Base-by-base conservation (phyloP, 2,888 invertebrate species). In the Leptinotarsa juncta region DNA sequence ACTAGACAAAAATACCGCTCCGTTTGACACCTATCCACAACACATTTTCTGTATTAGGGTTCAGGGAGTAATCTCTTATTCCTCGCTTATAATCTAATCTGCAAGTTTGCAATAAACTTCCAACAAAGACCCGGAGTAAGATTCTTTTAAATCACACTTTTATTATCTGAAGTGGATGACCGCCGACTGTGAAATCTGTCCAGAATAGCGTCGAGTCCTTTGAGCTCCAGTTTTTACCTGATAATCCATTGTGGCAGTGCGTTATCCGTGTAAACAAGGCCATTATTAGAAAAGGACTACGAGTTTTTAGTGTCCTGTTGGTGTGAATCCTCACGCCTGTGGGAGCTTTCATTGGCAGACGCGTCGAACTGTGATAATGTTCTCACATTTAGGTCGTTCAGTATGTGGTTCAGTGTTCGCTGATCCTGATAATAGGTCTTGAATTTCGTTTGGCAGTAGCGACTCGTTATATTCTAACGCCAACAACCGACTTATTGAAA, bases 361-460 rank as follows among this genome's bases (percentile, higher is more conserved):
- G 81, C 82, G 79, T 79, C 77, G 72, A 73, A 75, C 78, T 78
- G 79, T 77, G 74, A 70, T 80, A 81, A 82, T 82, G 70, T 81
- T 78, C 78, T 79, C 80, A 80, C 79, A 79, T 80, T 79, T 81
- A 78, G 69, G 62, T 77, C 70, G 74, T 77, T 72, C 70, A 32
- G 67, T 65, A 68, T 65, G 62, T 77, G 67, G 74, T 77, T 72
- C 70, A n/a, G 67, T 65, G 70, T 67, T 73, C 70, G 66, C 15
- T 66, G 49, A 67, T 65, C 70, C 57, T 51, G 57, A 60, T 66
- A 51, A 73, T 70, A 23, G 69, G 55, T 49, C 69, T 69, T 69
- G 57, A 69, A 69, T 55, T 55, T 55, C 50, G 69, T 69, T 69
- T 48, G 69, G 23, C 69, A 69, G 49, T 57, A 50, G 69, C 57